Conservation (phyloP, 2,888 invertebrate species). For the Lathronympha strigana region DNA sequence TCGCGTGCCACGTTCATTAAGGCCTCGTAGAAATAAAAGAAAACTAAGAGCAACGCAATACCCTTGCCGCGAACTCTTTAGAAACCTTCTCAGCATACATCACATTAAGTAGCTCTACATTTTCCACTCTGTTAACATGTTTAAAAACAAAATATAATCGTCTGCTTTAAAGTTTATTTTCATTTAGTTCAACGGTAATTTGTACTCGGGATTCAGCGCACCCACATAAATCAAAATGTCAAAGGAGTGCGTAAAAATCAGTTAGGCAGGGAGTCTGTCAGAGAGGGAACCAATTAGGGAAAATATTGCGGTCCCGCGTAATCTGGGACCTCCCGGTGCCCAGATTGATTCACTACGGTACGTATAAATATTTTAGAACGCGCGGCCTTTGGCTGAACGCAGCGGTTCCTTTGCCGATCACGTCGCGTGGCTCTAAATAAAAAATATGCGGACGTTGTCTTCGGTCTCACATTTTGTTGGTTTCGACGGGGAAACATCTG, state of each 20-base stretch:
- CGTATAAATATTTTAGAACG: constrained; percentile 64
- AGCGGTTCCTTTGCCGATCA: constrained; percentile 53
- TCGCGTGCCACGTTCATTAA: constrained; percentile 51
- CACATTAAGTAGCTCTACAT: constrained; percentile 30
- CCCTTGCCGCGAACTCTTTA: constrained; percentile 32
- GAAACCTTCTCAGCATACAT: constrained; percentile 22
- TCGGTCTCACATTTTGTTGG: constrained; percentile 44
- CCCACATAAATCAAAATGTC: constrained; percentile 47
- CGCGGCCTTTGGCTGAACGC: constrained; percentile 52
- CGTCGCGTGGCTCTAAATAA: constrained; percentile 56
- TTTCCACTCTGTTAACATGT: constrained; percentile 7
- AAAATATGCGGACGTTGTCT: constrained; percentile 44
- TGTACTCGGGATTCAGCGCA: constrained; percentile 37
- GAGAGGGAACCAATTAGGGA: constrained; percentile 57
- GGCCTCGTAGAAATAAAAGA: constrained; percentile 42
- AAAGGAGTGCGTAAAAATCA: constrained; percentile 48
- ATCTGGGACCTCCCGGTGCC: constrained; percentile 55
- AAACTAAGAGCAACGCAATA: constrained; percentile 36
- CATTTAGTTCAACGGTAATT: constrained; percentile 32
- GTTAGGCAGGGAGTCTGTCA: constrained; percentile 48
- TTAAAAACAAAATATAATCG: constrained; percentile 33
- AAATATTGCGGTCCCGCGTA: constrained; percentile 62
- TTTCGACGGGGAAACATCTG: constrained; percentile 45
- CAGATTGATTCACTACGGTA: constrained; percentile 67
- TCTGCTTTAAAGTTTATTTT: constrained; percentile 29